These are phyloP conservation scores for Nibea coibor DNA, from an alignment of 2,113 vertebrate species.

Conservation along the genomic window DNA sequence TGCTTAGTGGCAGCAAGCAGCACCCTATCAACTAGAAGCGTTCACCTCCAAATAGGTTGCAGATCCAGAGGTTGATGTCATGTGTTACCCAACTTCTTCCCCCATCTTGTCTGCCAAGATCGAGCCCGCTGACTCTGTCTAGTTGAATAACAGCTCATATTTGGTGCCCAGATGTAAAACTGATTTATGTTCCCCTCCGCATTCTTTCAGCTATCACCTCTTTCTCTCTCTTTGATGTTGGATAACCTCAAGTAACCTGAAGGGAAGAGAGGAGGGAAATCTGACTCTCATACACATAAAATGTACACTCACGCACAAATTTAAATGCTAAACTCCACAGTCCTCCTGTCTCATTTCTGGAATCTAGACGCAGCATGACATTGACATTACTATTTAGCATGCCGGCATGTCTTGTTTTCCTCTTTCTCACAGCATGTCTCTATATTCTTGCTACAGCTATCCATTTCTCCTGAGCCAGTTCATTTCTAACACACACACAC, in stretches of 20 bases:
- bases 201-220: slow-evolving; percentile 40
- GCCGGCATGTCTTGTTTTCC: background rate
- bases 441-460: slow-evolving; percentile 4
- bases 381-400: slow-evolving; percentile 14
- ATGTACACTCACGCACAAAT: slow-evolving; percentile 1
- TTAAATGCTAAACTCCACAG: background rate
- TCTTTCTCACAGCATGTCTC: background rate
- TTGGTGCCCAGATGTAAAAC: slow-evolving; percentile 67
- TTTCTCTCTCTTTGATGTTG: slow-evolving; percentile 61
- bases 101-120: slow-evolving; percentile 29
- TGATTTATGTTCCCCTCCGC: slow-evolving; percentile 61
- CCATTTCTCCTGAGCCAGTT: background rate
- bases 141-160: slow-evolving; percentile 27
- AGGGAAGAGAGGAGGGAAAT: background rate
- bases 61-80: slow-evolving; percentile 52
- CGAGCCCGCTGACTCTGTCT: slow-evolving; percentile 12
- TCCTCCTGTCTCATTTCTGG: background rate
- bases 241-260: slow-evolving; percentile 53
- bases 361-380: slow-evolving; percentile 1
- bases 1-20: slow-evolving; percentile 48
- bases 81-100: slow-evolving; percentile 46
- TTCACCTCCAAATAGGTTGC: slow-evolving; percentile 53
- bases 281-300: background rate
- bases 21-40: slow-evolving; percentile 36
- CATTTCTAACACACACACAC: slow-evolving; percentile 11